Evolutionary conservation across 2,888 invertebrate genomes (phyloP).

Genomic region (Epinotia demarniana): DNA sequence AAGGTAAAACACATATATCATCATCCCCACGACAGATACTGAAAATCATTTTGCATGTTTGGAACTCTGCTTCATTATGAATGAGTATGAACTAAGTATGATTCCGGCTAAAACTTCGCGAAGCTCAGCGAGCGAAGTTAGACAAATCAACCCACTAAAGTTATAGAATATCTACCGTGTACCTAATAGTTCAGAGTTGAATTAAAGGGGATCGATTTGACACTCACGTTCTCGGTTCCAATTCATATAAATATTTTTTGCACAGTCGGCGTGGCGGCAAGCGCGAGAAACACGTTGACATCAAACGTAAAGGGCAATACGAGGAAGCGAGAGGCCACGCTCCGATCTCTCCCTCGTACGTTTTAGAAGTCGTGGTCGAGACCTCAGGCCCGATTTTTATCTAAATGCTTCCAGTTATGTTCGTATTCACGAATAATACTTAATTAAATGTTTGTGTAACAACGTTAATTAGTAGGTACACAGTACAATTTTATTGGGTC

Average conservation of each 20-base stretch:
- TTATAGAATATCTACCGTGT: not conserved
- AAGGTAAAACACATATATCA: too few species aligned
- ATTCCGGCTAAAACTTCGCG: slow-evolving; percentile 7
- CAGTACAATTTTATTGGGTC: not conserved
- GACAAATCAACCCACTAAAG: not conserved
- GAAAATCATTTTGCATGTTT: not conserved
- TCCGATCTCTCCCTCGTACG: too few species aligned
- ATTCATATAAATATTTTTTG: not conserved
- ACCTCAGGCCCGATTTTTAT: not conserved
- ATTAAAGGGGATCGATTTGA: too few species aligned
- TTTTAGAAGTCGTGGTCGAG: not conserved
- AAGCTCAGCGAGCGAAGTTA: slow-evolving; percentile 1
- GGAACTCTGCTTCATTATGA: not conserved
- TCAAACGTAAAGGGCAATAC: not conserved
- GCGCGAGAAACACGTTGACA: not conserved
- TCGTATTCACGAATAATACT: not conserved
- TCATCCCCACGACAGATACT: too few species aligned
- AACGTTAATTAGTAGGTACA: not conserved
- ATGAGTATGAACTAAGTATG: slow-evolving; percentile 13
- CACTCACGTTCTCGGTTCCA: too few species aligned
- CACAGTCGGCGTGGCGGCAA: not conserved
- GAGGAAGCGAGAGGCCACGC: too few species aligned
- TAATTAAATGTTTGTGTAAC: not conserved
- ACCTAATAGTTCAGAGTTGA: not conserved
- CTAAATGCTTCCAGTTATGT: not conserved